Percentiles rank a stretch among this genome's conserved stretches.
These are phyloP conservation scores for Apamea sordens DNA, from an alignment of 2,888 invertebrate species.

Conservation along the genomic window DNA sequence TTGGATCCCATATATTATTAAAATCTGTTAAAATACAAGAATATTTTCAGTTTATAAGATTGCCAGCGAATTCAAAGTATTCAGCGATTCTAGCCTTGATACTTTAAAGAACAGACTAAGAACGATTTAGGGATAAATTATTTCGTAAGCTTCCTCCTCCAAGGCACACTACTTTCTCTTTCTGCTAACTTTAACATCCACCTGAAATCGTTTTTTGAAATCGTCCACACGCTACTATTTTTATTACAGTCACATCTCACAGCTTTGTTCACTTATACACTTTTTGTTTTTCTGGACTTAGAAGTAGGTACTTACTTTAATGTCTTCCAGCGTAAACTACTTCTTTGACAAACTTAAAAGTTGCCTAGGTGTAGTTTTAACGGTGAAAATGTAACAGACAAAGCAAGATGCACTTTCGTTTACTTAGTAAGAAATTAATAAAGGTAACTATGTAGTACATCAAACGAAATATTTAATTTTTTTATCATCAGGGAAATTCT, in stretches of 20 bases:
- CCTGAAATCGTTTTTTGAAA: background rate
- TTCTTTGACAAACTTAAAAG: constrained; percentile 7
- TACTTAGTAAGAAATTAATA: background rate
- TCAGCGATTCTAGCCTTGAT: background rate
- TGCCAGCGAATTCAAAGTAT: background rate
- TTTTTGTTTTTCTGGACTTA: background rate
- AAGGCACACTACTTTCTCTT: background rate
- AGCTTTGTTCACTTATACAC: background rate
- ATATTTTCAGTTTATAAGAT: background rate
- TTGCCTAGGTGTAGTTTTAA: background rate
- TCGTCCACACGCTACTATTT: background rate
- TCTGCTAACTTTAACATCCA: background rate
- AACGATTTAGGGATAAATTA: background rate
- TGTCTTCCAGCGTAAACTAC: background rate
- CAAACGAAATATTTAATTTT: background rate
- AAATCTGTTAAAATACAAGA: background rate
- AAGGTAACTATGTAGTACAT: background rate
- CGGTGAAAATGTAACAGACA: background rate
- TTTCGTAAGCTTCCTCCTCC: background rate
- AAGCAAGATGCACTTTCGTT: background rate
- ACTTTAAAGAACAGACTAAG: background rate
- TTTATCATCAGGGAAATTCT: background rate
- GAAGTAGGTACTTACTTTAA: too few species aligned
- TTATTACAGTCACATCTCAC: background rate
- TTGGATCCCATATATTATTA: background rate